These are phyloP conservation scores for Antheraea assamensis DNA, from an alignment of 2,888 invertebrate genomes.

Conservation along the genomic window DNA sequence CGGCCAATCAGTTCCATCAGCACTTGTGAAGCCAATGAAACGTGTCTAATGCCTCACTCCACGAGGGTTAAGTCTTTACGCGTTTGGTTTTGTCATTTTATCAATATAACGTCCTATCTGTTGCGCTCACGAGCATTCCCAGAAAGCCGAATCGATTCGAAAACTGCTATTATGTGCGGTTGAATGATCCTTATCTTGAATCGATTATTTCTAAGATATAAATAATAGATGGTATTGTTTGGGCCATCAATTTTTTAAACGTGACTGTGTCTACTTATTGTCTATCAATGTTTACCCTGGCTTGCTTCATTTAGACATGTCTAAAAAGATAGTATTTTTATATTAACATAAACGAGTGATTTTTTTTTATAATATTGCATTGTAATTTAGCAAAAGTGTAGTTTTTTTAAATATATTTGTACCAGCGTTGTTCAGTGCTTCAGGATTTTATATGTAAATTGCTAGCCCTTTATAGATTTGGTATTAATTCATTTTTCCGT, in stretches of 20 bases:
- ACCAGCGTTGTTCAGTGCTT: too few species aligned
- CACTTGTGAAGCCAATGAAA: constrained; percentile 78
- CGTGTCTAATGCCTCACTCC: constrained; percentile 66
- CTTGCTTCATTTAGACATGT: neutral
- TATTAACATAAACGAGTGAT: too few species aligned
- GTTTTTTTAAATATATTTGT: too few species aligned
- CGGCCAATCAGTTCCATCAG: constrained; percentile 79
- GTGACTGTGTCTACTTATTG: neutral
- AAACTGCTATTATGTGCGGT: constrained; percentile 34
- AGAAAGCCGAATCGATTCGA: constrained; percentile 37
- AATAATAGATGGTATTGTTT: constrained; percentile 11
- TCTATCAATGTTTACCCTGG: neutral
- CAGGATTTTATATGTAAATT: too few species aligned
- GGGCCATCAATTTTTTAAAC: neutral
- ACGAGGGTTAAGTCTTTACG: constrained; percentile 74
- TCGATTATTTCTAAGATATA: constrained; percentile 17
- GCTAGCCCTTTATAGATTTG: too few species aligned
- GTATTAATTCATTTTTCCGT: too few species aligned
- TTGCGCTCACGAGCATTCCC: constrained; percentile 40
- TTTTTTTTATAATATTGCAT: too few species aligned
- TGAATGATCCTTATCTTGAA: constrained; percentile 30
- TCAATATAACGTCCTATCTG: constrained; percentile 51
- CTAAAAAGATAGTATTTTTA: neutral
- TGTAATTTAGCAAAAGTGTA: too few species aligned
- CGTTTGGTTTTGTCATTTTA: constrained; percentile 74